A percentile compares a stretch with the other conserved stretches of the same genome.
phyloP scores from a whole-genome alignment of 2,113 vertebrate genomes.

The Chunga burmeisteri region DNA sequence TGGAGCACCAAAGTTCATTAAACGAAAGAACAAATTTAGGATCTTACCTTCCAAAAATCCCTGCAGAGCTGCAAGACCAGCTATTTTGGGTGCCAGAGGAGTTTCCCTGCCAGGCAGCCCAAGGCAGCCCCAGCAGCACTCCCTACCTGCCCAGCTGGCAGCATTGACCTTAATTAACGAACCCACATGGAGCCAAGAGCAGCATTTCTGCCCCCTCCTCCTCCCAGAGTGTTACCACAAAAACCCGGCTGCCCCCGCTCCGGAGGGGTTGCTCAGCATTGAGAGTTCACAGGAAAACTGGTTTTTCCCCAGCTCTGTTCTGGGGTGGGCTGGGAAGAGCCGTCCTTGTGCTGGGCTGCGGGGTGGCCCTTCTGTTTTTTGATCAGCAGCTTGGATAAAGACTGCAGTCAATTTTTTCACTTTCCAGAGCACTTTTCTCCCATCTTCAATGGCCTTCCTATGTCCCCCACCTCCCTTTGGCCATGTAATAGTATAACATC shows the following conservation, averaged over 20 bases:
- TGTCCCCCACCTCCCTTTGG: not conserved
- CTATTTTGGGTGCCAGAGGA: not conserved
- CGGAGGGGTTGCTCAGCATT: not conserved
- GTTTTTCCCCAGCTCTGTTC: not conserved
- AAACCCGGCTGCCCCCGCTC: not conserved
- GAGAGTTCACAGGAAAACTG: not conserved
- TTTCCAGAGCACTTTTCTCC: not conserved
- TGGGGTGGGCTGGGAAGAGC: not conserved
- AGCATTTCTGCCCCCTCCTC: not conserved
- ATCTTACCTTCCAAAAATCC: not conserved
- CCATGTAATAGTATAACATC: not conserved
- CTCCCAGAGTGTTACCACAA: not conserved
- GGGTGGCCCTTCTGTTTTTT: not conserved
- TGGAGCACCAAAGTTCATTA: not conserved
- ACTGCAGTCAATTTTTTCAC: not conserved
- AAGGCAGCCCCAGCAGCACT: constrained; percentile 1
- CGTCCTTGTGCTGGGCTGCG: not conserved
- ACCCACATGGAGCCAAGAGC: not conserved
- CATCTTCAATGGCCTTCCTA: not conserved
- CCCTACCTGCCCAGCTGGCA: not conserved
- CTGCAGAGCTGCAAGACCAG: not conserved
- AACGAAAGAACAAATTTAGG: not conserved
- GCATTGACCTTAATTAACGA: not conserved
- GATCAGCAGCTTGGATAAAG: not conserved
- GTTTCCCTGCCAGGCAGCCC: not conserved